These are phyloP conservation scores for Eubucco bourcierii DNA, from an alignment of 2,113 vertebrate genomes.

Conservation along the genomic window DNA sequence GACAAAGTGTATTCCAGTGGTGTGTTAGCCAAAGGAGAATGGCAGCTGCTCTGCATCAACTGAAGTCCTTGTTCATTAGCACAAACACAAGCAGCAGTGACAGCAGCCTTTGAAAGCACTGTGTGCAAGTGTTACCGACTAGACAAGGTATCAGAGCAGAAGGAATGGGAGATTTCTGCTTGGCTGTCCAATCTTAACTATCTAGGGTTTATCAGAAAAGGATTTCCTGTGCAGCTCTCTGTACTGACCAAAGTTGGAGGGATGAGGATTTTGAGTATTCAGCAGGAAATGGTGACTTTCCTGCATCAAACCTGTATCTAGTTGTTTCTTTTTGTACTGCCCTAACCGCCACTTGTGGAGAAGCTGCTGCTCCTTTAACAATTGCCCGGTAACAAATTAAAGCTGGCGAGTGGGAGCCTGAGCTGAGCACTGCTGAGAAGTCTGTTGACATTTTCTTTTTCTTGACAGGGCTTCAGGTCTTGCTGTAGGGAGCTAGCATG, in stretches of 20 bases:
- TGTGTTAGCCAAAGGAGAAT: background rate
- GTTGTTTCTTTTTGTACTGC: background rate
- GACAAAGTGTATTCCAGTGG: background rate
- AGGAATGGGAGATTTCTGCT: conserved; percentile 1
- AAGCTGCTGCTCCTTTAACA: conserved; percentile 21
- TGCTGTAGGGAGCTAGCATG: conserved; percentile 48
- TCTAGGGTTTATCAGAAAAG: background rate
- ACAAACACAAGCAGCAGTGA: background rate
- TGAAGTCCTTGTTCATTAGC: background rate
- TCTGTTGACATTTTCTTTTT: conserved; percentile 45
- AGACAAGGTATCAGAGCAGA: background rate
- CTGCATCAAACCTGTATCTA: background rate
- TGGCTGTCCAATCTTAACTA: background rate
- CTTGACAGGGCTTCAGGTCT: conserved; percentile 52
- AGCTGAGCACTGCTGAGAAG: conserved; percentile 24
- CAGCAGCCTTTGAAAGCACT: background rate
- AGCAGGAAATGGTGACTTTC: background rate
- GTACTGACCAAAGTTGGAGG: background rate
- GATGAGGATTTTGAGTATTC: background rate
- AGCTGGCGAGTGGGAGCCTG: background rate
- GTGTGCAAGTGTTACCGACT: background rate
- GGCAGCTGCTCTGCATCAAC: background rate
- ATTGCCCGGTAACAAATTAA: background rate
- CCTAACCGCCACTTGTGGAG: background rate
- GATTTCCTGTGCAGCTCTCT: background rate